Evolutionary conservation across 1,140 invertebrate genomes (phyloP).

Genomic region (Eurosta solidaginis): DNA sequence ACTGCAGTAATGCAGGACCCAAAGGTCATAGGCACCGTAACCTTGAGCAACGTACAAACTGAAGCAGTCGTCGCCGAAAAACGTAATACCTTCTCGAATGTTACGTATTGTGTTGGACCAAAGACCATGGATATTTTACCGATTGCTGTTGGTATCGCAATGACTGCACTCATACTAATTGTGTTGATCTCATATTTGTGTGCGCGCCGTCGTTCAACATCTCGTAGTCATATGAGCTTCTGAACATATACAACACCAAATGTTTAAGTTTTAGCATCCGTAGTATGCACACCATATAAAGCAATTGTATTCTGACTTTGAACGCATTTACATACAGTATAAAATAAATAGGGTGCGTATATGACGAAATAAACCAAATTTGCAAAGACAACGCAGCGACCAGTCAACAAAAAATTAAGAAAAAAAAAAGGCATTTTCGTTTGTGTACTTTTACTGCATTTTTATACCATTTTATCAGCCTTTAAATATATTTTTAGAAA

Average conservation of each 20-base stretch:
- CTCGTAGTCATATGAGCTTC: constrained; percentile 73
- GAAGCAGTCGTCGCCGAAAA: constrained; percentile 69
- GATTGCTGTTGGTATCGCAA: constrained; percentile 91
- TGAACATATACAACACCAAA: constrained; percentile 35
- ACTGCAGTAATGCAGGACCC: constrained; percentile 49
- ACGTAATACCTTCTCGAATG: constrained; percentile 60
- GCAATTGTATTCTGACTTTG: too few species aligned
- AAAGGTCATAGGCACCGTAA: constrained; percentile 56
- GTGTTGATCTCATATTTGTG: constrained; percentile 91
- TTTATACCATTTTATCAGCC: too few species aligned
- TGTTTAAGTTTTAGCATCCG: background rate
- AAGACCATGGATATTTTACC: constrained; percentile 88
- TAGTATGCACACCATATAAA: too few species aligned
- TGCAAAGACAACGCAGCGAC: too few species aligned
- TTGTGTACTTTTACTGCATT: too few species aligned
- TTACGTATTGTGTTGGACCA: constrained; percentile 73
- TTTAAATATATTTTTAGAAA: too few species aligned
- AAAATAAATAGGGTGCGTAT: too few species aligned
- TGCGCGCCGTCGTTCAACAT: constrained; percentile 79
- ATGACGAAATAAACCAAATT: too few species aligned
- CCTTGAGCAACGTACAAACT: constrained; percentile 68
- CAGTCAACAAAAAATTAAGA: too few species aligned
- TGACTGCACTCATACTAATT: constrained; percentile 87
- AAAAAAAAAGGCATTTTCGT: too few species aligned
- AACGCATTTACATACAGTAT: too few species aligned